Evolutionary conservation across 1,140 invertebrate species (phyloP).

Genomic region (Hyles euphorbiae): DNA sequence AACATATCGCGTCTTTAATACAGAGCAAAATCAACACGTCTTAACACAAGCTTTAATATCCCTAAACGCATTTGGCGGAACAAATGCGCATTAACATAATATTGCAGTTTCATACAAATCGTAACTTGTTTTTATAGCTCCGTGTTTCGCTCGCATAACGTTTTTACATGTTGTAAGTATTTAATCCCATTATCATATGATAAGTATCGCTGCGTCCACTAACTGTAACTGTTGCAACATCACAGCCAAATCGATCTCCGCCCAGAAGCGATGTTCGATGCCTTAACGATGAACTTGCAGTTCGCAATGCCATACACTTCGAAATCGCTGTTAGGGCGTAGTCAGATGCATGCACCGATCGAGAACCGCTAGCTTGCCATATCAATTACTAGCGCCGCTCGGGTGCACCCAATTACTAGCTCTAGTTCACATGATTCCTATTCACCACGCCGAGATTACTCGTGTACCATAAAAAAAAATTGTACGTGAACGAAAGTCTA

Average conservation of each 20-base stretch:
- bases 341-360: slow-evolving; percentile 40
- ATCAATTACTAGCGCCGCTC: slow-evolving; percentile 69
- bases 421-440: slow-evolving; percentile 66
- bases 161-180: slow-evolving; percentile 11
- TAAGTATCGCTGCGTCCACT: slow-evolving; percentile 28
- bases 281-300: slow-evolving; percentile 24
- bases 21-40: too few relatives aligned
- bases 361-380: slow-evolving; percentile 61
- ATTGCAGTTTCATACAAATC: too few relatives aligned
- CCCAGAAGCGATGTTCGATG: slow-evolving; percentile 30
- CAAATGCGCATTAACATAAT: too few relatives aligned
- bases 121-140: too few relatives aligned
- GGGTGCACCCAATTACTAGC: slow-evolving; percentile 67
- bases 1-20: too few relatives aligned
- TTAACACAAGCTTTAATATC: too few relatives aligned
- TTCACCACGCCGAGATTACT: slow-evolving; percentile 32
- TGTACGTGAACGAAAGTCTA: too few relatives aligned
- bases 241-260: slow-evolving; percentile 29
- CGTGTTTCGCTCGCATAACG: not conserved
- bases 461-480: not conserved
- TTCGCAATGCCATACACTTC: slow-evolving; percentile 37
- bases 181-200: slow-evolving; percentile 38
- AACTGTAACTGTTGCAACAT: slow-evolving; percentile 59
- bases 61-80: too few relatives aligned
- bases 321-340: slow-evolving; percentile 40